A percentile compares a stretch with the other conserved stretches of the same genome.
phyloP scores from a whole-genome alignment of 2,113 vertebrate genomes.

The Loxodonta africana region DNA sequence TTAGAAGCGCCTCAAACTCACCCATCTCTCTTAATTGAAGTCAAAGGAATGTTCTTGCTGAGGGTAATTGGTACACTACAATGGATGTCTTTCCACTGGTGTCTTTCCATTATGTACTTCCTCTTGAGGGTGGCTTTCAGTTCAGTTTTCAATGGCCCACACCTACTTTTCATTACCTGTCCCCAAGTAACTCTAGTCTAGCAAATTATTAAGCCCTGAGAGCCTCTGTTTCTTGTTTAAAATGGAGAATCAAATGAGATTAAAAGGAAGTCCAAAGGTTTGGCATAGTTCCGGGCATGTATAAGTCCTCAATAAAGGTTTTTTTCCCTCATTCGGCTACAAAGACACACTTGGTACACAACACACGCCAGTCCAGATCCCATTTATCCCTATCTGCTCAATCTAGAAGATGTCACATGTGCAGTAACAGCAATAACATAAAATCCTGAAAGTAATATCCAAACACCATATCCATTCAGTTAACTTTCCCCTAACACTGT shows the following conservation, averaged over 20 bases:
- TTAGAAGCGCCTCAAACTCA: neutral
- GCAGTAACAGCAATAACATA: neutral
- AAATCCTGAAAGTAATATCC: neutral
- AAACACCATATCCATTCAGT: neutral
- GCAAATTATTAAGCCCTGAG: neutral
- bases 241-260: neutral
- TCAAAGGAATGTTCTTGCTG: neutral
- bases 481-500: neutral
- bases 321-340: neutral
- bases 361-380: neutral
- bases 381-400: neutral
- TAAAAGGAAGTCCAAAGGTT: neutral
- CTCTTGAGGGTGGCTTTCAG: neutral
- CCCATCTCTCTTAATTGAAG: neutral
- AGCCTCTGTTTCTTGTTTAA: neutral
- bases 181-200: neutral
- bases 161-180: neutral
- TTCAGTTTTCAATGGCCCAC: neutral
- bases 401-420: neutral
- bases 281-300: neutral
- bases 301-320: neutral
- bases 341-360: neutral
- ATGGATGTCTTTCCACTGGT: neutral
- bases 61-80: neutral
- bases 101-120: neutral